Conservation (phyloP, 2,888 invertebrate genomes). For the Siphlonurus alternatus region DNA sequence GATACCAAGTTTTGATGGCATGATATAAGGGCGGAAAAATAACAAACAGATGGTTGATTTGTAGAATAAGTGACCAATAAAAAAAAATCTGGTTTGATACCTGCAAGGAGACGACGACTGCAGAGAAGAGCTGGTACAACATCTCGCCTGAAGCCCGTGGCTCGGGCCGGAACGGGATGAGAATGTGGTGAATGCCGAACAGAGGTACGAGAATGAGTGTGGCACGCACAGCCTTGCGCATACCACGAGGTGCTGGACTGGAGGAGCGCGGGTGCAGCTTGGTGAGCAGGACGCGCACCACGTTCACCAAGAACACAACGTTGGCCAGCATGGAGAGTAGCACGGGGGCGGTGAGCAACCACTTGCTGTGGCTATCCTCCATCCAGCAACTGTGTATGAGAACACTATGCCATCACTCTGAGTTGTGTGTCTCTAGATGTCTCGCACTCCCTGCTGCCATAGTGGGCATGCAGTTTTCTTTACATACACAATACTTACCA, state of each 20-base stretch:
- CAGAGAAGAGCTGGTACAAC: slow-evolving; percentile 46
- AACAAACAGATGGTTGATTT: too few species aligned
- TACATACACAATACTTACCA: too few species aligned
- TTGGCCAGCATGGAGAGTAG: slow-evolving; percentile 38
- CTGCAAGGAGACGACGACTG: slow-evolving; percentile 52
- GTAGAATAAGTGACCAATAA: too few species aligned
- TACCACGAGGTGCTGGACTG: slow-evolving; percentile 38
- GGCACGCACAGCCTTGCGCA: slow-evolving; percentile 49
- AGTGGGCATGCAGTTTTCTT: too few species aligned
- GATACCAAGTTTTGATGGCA: too few species aligned
- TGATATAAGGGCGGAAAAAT: too few species aligned
- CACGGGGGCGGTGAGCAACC: slow-evolving; percentile 46
- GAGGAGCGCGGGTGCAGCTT: slow-evolving; percentile 44
- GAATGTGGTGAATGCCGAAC: slow-evolving; percentile 53
- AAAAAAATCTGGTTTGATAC: slow-evolving; percentile 28
- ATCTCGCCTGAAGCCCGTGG: slow-evolving; percentile 35
- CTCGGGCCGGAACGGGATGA: slow-evolving; percentile 48
- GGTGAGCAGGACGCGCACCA: slow-evolving; percentile 42
- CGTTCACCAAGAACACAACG: slow-evolving; percentile 47
- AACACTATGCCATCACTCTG: slow-evolving; percentile 9
- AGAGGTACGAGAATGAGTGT: slow-evolving; percentile 59
- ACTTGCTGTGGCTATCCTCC: slow-evolving; percentile 39
- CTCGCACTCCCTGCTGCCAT: too few species aligned
- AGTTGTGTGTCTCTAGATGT: too few species aligned
- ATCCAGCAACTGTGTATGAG: slow-evolving; percentile 46